phyloP scores from a whole-genome alignment of 2,888 invertebrate genomes.

The Metellina segmentata region DNA sequence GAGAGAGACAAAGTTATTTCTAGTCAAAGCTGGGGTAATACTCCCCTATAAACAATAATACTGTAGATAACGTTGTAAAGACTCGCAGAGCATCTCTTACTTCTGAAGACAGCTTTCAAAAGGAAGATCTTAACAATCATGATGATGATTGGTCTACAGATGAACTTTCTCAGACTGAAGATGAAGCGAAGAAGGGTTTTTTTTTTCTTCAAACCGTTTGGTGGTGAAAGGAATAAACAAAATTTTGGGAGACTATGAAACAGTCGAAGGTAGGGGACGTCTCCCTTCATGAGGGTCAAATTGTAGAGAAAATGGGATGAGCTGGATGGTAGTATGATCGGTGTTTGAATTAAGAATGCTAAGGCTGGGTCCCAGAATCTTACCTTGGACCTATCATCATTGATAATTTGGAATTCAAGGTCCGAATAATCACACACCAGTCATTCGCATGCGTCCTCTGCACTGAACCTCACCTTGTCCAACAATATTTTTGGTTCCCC shows the following conservation, averaged over 20 bases:
- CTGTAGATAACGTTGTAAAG: slow-evolving; percentile 60
- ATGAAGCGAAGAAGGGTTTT: slow-evolving; percentile 86
- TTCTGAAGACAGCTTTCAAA: slow-evolving; percentile 63
- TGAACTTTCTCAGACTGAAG: slow-evolving; percentile 86
- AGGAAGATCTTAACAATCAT: slow-evolving; percentile 83
- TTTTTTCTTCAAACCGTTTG: slow-evolving; percentile 84
- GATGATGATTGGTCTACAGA: slow-evolving; percentile 94
- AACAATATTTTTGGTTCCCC: too few species aligned
- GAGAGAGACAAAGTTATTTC: slow-evolving; percentile 69
- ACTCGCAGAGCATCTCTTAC: slow-evolving; percentile 75
- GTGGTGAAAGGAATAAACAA: slow-evolving; percentile 86
- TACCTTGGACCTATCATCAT: slow-evolving; percentile 94
- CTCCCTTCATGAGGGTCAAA: slow-evolving; percentile 93
- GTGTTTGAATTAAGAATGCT: slow-evolving; percentile 84
- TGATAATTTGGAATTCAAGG: too few species aligned
- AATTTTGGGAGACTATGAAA: slow-evolving; percentile 95
- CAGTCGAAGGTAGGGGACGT: slow-evolving; percentile 95
- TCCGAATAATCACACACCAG: too few species aligned
- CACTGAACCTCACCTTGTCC: too few species aligned
- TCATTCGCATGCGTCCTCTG: too few species aligned
- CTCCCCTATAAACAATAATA: slow-evolving; percentile 73
- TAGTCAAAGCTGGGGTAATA: slow-evolving; percentile 77
- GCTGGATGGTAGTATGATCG: slow-evolving; percentile 80
- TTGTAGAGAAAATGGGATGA: slow-evolving; percentile 88
- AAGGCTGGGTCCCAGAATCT: slow-evolving; percentile 96